Evolutionary conservation across 2,797 vertebrate genomes (phyloP).

Genomic region (Arctocebus calabarensis): DNA sequence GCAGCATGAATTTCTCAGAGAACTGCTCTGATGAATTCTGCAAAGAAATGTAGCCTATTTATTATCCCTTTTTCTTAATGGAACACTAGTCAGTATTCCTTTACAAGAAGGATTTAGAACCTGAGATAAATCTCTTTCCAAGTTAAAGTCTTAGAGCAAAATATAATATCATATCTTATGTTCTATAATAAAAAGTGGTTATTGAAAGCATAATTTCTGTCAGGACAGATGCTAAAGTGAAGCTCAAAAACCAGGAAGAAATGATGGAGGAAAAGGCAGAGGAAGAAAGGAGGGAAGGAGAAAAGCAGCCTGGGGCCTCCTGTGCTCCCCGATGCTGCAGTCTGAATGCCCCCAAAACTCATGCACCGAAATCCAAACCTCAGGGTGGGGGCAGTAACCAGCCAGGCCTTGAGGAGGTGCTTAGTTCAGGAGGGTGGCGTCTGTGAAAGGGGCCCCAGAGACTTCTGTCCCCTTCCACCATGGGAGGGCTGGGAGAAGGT

Average conservation of each 20-base stretch:
- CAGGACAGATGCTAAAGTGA: neutral
- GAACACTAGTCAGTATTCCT: slow-evolving; percentile 34
- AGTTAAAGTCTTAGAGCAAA: slow-evolving; percentile 57
- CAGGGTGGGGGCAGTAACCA: neutral
- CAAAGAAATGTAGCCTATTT: slow-evolving; percentile 60
- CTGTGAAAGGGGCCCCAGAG: neutral
- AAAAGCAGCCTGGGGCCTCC: neutral
- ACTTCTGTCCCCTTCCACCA: neutral
- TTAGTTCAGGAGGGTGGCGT: neutral
- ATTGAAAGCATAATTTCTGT: slow-evolving; percentile 43
- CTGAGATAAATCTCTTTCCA: slow-evolving; percentile 53
- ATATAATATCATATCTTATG: neutral
- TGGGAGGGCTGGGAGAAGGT: neutral
- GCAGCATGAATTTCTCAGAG: slow-evolving; percentile 29
- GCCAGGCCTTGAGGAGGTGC: neutral
- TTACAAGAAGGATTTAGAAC: slow-evolving; percentile 47
- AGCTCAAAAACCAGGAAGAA: neutral
- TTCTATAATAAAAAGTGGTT: slow-evolving; percentile 62
- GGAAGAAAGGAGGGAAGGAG: neutral
- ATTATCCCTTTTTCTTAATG: slow-evolving; percentile 32
- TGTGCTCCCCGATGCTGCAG: too few species aligned
- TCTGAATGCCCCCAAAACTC: neutral
- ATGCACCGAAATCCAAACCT: neutral
- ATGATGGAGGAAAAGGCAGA: neutral
- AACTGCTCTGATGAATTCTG: slow-evolving; percentile 38